Percentiles rank a stretch among this genome's conserved stretches.
These are phyloP conservation scores for Urocynchramus pylzowi DNA, from an alignment of 2,113 vertebrate species.

Conservation along the genomic window DNA sequence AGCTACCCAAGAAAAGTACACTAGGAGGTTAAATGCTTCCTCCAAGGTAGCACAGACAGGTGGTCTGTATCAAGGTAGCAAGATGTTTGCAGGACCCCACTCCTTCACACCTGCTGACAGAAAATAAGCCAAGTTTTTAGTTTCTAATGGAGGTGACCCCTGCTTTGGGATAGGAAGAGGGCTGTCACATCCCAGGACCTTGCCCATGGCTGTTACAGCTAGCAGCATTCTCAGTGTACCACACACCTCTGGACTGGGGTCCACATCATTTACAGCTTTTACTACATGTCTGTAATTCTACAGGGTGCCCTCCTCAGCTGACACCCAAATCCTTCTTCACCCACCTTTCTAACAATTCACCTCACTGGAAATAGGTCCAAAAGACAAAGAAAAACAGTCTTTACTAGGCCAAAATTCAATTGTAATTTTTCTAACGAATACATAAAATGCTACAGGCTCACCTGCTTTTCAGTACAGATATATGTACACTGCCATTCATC, in stretches of 20 bases:
- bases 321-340: background rate
- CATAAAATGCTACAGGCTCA: background rate
- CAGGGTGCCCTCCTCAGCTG: background rate
- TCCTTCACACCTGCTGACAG: background rate
- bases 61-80: background rate
- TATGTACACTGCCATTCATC: accelerated
- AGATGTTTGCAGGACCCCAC: background rate
- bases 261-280: background rate
- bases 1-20: background rate
- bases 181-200: background rate
- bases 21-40: background rate
- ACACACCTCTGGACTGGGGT: background rate
- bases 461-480: background rate
- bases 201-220: background rate
- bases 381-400: background rate
- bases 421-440: background rate
- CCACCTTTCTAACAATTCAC: background rate
- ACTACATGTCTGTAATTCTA: background rate
- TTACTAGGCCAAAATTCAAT: background rate
- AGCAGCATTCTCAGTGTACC: background rate
- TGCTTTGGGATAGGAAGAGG: background rate
- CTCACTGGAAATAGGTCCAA: background rate
- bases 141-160: background rate
- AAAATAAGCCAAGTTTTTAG: background rate
- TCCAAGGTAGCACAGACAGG: background rate